Conservation (phyloP, 2,888 invertebrate species). For the Silvanus unidentatus region DNA sequence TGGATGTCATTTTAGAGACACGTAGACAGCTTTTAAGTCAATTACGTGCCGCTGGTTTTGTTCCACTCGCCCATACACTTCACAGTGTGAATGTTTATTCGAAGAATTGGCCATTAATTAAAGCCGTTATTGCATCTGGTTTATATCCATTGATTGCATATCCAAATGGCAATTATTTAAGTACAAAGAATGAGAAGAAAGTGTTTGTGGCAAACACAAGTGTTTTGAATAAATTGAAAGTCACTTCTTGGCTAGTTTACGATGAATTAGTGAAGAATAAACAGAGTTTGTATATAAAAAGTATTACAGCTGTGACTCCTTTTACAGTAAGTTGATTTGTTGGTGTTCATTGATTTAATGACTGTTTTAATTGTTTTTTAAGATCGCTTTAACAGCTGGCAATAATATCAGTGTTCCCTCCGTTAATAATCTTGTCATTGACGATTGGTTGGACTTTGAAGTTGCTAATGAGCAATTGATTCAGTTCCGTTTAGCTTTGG, state of each 20-base stretch:
- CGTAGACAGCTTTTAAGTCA: constrained; percentile 79
- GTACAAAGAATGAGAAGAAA: constrained; percentile 53
- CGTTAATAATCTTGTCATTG: constrained; percentile 19
- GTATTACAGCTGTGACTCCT: constrained; percentile 76
- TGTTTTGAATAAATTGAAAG: constrained; percentile 43
- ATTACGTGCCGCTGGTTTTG: constrained; percentile 68
- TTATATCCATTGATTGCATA: constrained; percentile 82
- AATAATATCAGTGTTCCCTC: not conserved
- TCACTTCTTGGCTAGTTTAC: constrained; percentile 78
- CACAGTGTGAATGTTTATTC: constrained; percentile 77
- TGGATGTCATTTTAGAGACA: constrained; percentile 87
- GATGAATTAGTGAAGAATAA: constrained; percentile 76
- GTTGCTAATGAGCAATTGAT: constrained; percentile 22
- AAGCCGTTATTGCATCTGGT: constrained; percentile 82
- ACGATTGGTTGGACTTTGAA: constrained; percentile 36
- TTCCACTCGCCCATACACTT: constrained; percentile 61
- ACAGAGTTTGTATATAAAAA: constrained; percentile 65
- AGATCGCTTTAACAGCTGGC: not conserved
- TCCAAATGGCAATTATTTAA: constrained; percentile 11
- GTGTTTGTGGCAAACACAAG: constrained; percentile 59
- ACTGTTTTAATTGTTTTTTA: not conserved
- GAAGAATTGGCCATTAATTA: constrained; percentile 85
- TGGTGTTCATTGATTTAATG: not conserved
- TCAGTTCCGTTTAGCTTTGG: constrained; percentile 26
- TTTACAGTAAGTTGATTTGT: constrained; percentile 54